These are phyloP conservation scores for Butorides virescens DNA, from an alignment of 2,113 vertebrate genomes.

Conservation along the genomic window DNA sequence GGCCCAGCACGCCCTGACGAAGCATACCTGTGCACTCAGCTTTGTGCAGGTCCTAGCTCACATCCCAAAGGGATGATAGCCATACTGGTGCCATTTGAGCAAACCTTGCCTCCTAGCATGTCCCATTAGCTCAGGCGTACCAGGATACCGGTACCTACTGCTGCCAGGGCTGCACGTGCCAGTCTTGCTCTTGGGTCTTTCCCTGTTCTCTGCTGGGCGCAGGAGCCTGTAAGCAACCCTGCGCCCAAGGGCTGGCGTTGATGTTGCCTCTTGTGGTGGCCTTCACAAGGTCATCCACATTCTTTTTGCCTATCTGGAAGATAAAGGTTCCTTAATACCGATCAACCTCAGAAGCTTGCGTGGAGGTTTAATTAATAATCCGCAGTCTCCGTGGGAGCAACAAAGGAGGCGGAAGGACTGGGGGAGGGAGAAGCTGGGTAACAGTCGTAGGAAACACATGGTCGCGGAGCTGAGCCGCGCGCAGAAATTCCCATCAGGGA, in stretches of 20 bases:
- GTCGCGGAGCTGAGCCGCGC: not conserved
- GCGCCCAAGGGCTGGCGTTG: not conserved
- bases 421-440: constrained; percentile 49
- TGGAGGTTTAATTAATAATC: constrained; percentile 25
- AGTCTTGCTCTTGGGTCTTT: not conserved
- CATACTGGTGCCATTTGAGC: rapidly evolving
- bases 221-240: not conserved
- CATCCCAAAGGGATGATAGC: not conserved
- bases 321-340: not conserved
- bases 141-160: not conserved
- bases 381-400: not conserved
- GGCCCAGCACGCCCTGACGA: not conserved
- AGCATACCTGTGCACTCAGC: not conserved
- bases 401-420: constrained; percentile 52
- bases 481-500: constrained; percentile 65
- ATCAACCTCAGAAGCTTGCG: not conserved
- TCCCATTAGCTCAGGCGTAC: not conserved
- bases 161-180: not conserved
- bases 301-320: not conserved
- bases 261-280: not conserved
- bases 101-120: not conserved
- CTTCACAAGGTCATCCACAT: not conserved
- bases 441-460: constrained; percentile 63
- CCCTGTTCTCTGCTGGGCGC: not conserved
- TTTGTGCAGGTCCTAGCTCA: not conserved